phyloP scores from a whole-genome alignment of 2,113 vertebrate genomes.

The Gallinago undulata region DNA sequence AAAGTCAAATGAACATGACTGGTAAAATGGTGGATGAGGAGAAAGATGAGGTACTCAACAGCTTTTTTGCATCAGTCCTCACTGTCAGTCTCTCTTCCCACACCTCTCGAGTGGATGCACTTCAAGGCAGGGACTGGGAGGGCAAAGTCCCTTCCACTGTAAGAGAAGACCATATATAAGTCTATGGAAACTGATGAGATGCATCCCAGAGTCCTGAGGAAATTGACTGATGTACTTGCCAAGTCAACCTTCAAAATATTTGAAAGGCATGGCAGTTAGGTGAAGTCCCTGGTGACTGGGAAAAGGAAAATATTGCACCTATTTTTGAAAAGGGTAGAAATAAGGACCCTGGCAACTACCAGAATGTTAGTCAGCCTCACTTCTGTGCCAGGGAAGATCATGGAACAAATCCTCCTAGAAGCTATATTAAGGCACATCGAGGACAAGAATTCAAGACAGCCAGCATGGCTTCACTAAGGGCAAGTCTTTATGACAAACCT shows the following conservation, averaged over 20 bases:
- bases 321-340: neutral
- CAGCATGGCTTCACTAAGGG: neutral
- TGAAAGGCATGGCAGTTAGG: neutral
- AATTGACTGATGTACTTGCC: neutral
- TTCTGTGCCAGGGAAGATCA: neutral
- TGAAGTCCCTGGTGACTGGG: neutral
- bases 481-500: neutral
- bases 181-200: neutral
- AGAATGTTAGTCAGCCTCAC: neutral
- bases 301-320: neutral
- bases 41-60: neutral
- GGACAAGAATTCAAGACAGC: neutral
- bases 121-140: too few relatives aligned
- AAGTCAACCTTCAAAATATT: neutral
- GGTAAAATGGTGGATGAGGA: neutral
- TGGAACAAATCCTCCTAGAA: neutral
- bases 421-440: neutral
- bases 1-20: neutral
- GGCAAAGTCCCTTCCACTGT: neutral
- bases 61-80: neutral
- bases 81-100: neutral
- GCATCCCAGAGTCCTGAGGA: neutral
- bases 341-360: neutral
- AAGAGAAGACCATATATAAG: neutral
- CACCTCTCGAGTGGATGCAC: neutral